phyloP scores from a whole-genome alignment of 2,888 invertebrate species.

The Mimumesa dahlbomi region DNA sequence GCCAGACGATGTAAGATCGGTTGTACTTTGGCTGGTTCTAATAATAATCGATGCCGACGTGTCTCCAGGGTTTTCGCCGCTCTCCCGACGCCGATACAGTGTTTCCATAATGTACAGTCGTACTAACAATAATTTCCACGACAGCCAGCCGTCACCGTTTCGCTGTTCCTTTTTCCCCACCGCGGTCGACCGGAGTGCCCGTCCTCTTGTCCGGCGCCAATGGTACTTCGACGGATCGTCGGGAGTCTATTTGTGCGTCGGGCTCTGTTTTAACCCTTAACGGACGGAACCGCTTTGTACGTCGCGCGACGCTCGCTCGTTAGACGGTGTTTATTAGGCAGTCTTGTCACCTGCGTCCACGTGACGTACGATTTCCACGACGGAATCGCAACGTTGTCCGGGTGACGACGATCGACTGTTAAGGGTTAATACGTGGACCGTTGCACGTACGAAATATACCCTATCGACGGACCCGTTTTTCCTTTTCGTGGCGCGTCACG shows the following conservation, averaged over 20 bases:
- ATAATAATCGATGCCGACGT: conserved; percentile 67
- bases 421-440: no score
- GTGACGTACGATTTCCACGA: no score
- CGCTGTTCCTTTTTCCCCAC: conserved; percentile 32
- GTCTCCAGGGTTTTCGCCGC: conserved; percentile 59
- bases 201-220: conserved; percentile 55
- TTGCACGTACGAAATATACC: no score
- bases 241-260: conserved; percentile 66
- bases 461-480: no score
- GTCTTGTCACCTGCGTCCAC: no score
- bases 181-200: no score
- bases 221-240: conserved; percentile 64
- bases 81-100: conserved; percentile 37
- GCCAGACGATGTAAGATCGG: conserved; percentile 45
- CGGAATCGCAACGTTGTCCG: no score
- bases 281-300: background rate
- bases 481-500: no score
- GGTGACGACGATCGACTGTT: no score
- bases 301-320: no score
- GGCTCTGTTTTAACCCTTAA: conserved; percentile 47
- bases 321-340: no score
- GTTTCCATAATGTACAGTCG: conserved; percentile 31
- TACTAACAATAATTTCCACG: conserved; percentile 41
- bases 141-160: conserved; percentile 15
- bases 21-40: conserved; percentile 64